Evolutionary conservation across 2,797 vertebrate genomes (phyloP).

Genomic region (Chromis chromis): DNA sequence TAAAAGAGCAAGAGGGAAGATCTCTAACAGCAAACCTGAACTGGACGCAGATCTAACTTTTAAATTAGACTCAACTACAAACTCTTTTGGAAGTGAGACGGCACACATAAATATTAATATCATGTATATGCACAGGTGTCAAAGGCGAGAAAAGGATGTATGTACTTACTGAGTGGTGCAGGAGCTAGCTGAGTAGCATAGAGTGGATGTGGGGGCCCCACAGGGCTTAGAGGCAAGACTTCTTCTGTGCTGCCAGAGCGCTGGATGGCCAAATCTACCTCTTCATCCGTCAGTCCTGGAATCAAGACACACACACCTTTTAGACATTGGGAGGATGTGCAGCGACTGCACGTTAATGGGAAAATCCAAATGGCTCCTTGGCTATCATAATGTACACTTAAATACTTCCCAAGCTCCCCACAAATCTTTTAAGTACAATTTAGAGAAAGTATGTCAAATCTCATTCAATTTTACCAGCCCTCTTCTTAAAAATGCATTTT

Average conservation of each 20-base stretch:
- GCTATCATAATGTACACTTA: slow-evolving; percentile 62
- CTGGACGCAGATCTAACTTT: slow-evolving; percentile 3
- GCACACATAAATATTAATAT: slow-evolving; percentile 16
- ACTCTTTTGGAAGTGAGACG: slow-evolving; percentile 9
- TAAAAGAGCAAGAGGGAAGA: slow-evolving; percentile 10
- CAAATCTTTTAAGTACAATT: slow-evolving; percentile 77
- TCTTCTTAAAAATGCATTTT: slow-evolving; percentile 74
- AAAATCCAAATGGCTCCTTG: slow-evolving; percentile 64
- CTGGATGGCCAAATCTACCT: slow-evolving; percentile 96
- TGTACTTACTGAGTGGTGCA: slow-evolving; percentile 88
- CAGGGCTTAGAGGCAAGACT: slow-evolving; percentile 78
- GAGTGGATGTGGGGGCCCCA: slow-evolving; percentile 75
- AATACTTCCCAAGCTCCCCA: slow-evolving; percentile 70
- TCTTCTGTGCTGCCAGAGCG: slow-evolving; percentile 91
- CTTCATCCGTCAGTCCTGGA: slow-evolving; percentile 94
- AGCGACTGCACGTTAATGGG: slow-evolving; percentile 48
- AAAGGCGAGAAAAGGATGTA: slow-evolving; percentile 19
- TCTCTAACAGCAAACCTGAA: background rate
- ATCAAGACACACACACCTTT: slow-evolving; percentile 55
- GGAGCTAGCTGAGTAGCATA: slow-evolving; percentile 82
- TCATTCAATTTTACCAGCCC: slow-evolving; percentile 68
- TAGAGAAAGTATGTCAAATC: slow-evolving; percentile 68
- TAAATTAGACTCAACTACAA: slow-evolving; percentile 6
- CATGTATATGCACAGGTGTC: slow-evolving; percentile 8
- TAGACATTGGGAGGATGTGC: slow-evolving; percentile 15